These are phyloP conservation scores for Drosophila tanythrix DNA, from an alignment of 2,888 invertebrate genomes.

Conservation along the genomic window DNA sequence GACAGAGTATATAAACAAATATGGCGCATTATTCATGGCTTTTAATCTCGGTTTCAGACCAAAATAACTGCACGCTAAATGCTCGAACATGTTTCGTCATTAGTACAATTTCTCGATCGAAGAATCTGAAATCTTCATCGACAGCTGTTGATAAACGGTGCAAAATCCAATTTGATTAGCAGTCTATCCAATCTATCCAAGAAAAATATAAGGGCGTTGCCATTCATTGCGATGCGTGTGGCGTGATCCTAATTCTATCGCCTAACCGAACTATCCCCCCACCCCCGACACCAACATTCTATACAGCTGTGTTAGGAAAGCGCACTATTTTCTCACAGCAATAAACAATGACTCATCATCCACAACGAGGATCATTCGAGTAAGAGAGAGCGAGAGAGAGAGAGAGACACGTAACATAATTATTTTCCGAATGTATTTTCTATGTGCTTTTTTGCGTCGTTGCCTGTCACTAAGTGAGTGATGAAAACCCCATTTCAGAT, in stretches of 20 bases:
- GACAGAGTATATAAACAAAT: background rate
- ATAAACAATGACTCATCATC: slow-evolving; percentile 42
- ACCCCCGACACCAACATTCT: too few species aligned
- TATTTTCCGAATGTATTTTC: slow-evolving; percentile 19
- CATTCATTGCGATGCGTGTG: background rate
- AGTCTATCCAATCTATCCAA: background rate
- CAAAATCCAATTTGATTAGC: slow-evolving; percentile 42
- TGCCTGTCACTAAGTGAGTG: slow-evolving; percentile 28
- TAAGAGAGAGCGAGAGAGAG: background rate
- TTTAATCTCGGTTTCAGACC: slow-evolving; percentile 40
- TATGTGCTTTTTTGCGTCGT: slow-evolving; percentile 35
- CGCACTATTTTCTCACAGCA: slow-evolving; percentile 8
- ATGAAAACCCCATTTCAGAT: slow-evolving; percentile 43
- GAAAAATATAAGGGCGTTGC: background rate
- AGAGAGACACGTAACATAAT: slow-evolving; percentile 18
- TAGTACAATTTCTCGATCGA: slow-evolving; percentile 12
- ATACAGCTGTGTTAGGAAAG: background rate
- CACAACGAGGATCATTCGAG: slow-evolving; percentile 43
- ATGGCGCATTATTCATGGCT: slow-evolving; percentile 14
- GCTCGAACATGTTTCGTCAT: slow-evolving; percentile 56
- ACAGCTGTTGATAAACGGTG: slow-evolving; percentile 33
- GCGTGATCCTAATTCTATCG: slow-evolving; percentile 27
- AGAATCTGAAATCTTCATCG: slow-evolving; percentile 1
- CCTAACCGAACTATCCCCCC: background rate
- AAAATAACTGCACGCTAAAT: slow-evolving; percentile 55